These are phyloP conservation scores for Nixonia krombeini DNA, from an alignment of 1,140 invertebrate genomes.

Conservation along the genomic window DNA sequence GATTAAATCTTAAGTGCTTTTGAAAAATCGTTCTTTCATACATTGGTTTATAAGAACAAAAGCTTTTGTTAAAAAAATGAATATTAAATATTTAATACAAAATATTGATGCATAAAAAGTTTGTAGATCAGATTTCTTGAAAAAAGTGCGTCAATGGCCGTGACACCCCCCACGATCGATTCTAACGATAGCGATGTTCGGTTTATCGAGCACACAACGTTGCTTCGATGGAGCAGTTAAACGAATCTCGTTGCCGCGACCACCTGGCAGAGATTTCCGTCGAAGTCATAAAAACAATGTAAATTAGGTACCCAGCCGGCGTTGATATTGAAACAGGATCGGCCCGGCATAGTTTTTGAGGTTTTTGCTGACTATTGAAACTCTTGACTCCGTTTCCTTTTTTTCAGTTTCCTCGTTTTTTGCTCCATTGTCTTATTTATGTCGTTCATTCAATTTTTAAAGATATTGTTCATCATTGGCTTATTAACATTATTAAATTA, in stretches of 20 bases:
- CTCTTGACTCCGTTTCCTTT: conserved; percentile 17
- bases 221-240: conserved; percentile 15
- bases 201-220: conserved; percentile 22
- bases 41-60: no score
- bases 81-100: no score
- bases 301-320: conserved; percentile 30
- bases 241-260: conserved; percentile 27
- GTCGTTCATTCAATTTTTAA: conserved; percentile 1
- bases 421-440: conserved; percentile 5
- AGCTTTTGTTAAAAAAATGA: no score
- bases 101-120: no score
- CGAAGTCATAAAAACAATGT: conserved; percentile 50
- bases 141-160: no score
- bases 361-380: conserved; percentile 15
- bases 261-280: conserved; percentile 41
- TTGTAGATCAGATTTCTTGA: no score
- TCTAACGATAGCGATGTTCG: conserved; percentile 12
- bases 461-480: background rate
- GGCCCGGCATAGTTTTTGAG: conserved; percentile 8
- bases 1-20: no score
- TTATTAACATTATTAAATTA: background rate
- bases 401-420: conserved; percentile 11
- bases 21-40: no score
- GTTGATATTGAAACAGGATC: conserved; percentile 37
- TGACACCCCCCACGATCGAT: background rate